Evolutionary conservation across 2,797 vertebrate genomes (phyloP), one percentile per base, ranked within the genome.

Genomic region (Pyrocephalus nanus): DNA sequence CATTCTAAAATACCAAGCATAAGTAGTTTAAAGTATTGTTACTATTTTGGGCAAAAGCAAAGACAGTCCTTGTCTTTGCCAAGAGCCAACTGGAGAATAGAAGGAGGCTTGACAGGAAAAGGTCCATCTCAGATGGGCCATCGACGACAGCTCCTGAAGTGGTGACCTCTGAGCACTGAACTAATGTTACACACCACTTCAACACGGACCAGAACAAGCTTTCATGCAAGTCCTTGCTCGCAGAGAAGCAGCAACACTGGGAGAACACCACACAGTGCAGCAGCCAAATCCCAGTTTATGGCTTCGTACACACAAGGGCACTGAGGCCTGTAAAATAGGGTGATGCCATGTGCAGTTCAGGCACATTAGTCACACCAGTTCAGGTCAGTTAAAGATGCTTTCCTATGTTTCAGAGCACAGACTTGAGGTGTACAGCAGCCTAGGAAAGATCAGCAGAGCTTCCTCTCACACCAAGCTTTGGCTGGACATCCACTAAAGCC

Each of bases 1-100:
- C 15, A 11, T 29, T 93, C 81, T 57, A 86, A 77, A 92, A 86
- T 64, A 54, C 64, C 83, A 88, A 76, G 42, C 40, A 0, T 26
- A 81, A 95, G 43, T 58, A 83, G 91, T 80, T 95, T 86, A 64
- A 89, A 71, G 53, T 43, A 65, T 38, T 80, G 90, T 93, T 96
- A 70, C 94, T 96, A 95, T 96, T 96, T 82, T 64, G 48, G 60
- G 83, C 23, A 88, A 94, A 80, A 83, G 50, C 74, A 95, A 58
- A 80, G 74, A 79, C 43, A 66, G 45, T 25, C 15, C 20, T 54
- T 54, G 9, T 61, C 64, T 79, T 73, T 22, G 61, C 27, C 3
- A 40, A 74, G 27, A 80, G 47, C 22, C 47, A 61, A 30, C 17
- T 23, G 26, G 17, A 23, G 12, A 17, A 20, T 29, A 54, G 14